Evolutionary conservation across 1,140 invertebrate genomes (phyloP), one percentile per base, ranked within the genome.

Genomic region (Drosophila takahashii): DNA sequence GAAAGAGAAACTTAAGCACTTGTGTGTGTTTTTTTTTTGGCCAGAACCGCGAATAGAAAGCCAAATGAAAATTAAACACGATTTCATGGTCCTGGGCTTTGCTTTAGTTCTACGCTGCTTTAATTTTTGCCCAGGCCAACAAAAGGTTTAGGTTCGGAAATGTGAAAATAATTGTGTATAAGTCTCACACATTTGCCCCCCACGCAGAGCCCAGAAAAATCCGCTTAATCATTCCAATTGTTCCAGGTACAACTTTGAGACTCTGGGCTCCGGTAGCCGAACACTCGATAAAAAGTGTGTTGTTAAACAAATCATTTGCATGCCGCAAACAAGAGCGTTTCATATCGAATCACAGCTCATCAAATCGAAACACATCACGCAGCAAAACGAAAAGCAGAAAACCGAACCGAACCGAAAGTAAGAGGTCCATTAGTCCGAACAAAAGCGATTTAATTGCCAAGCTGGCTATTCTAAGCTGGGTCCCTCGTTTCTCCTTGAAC

Each of bases 101-200:
- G 76, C 71, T 89, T 79, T 83, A 84, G 83, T 87, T 87, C 84
- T 87, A 87, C 84, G 36, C 84, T 87, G 79, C 83, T 87, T 87
- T 83, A 87, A 73, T 86, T 85, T 80, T 65, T 48, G 54, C 58
- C 78, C 59, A 41, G 18, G 10, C 22, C 47, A 71, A 73, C 56
- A 60, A 62, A 56, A 32, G 29, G 29, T 32, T 32, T 32, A 32
- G 32, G 29, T 52, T 15, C 27, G 22, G 18, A 84, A 81, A 79
- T 81, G 57, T 45, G 66, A 87, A 87, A 87, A 71, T 86, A 81
- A 86, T 87, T 81, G 78, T 73, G 50, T 60, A 37, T 58, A 44
- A 70, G 53, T 61, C 76, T 77, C 58, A 77, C 41, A 57, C 70
- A 44, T 53, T 18, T 50, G 41, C 45, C 61, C n/a, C 29, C 57